Evolutionary conservation across 1,140 invertebrate species (phyloP).

Genomic region (Papilio dardanus): DNA sequence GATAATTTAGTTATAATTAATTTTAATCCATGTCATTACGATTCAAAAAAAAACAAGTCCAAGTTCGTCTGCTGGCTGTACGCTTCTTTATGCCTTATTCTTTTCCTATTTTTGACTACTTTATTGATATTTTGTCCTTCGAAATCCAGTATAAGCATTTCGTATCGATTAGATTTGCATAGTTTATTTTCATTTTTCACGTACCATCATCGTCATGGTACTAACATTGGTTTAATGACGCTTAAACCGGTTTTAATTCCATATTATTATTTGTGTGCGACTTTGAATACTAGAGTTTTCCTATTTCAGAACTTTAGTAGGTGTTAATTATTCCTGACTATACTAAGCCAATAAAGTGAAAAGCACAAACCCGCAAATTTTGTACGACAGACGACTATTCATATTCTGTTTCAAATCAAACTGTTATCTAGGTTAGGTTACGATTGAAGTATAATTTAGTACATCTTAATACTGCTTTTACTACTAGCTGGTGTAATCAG

Average conservation of each 20-base stretch:
- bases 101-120: too few relatives aligned
- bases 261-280: constrained; percentile 1
- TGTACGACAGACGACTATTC: background rate
- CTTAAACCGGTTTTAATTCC: constrained; percentile 18
- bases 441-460: background rate
- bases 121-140: too few relatives aligned
- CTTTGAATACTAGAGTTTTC: background rate
- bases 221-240: background rate
- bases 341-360: too few relatives aligned
- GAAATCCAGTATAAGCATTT: background rate
- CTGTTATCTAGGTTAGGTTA: background rate
- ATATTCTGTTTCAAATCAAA: background rate
- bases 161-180: background rate
- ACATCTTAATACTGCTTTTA: background rate
- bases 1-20: too few relatives aligned
- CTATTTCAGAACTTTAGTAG: background rate
- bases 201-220: constrained; percentile 11
- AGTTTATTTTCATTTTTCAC: constrained; percentile 5
- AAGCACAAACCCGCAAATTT: background rate
- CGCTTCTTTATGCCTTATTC: too few relatives aligned
- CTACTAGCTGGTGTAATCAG: background rate
- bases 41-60: too few relatives aligned
- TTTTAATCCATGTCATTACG: too few relatives aligned
- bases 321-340: too few relatives aligned
- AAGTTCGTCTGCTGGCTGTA: too few relatives aligned